Percentiles rank a stretch among this genome's conserved stretches.
Conservation (phyloP, 2,113 vertebrate species). For the Archocentrus centrarchus region DNA sequence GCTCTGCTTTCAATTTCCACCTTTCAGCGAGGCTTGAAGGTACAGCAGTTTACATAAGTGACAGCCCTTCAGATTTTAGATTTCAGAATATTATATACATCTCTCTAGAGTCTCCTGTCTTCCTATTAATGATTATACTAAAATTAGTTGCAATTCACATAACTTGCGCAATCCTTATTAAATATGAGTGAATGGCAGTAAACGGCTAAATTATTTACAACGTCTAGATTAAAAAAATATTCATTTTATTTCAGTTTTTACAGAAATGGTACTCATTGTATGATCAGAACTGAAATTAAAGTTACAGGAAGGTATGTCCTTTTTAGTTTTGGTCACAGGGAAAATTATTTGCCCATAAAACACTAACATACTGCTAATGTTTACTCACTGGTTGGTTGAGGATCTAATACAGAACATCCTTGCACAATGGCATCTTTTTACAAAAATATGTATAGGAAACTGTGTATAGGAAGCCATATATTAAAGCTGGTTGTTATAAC, state of each 20-base stretch:
- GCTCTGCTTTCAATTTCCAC: conserved; percentile 98
- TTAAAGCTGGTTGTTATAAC: not conserved
- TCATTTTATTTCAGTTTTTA: not conserved
- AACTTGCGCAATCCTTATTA: not conserved
- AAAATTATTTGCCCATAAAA: no score
- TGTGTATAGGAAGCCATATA: not conserved
- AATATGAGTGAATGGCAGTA: not conserved
- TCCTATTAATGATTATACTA: not conserved
- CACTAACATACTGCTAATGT: not conserved
- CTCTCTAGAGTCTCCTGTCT: not conserved
- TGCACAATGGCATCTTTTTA: not conserved
- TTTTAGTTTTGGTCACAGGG: not conserved
- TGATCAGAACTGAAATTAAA: no score
- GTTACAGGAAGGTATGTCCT: not conserved
- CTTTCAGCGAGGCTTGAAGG: conserved; percentile 97
- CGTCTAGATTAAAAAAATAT: not conserved
- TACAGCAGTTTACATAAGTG: conserved; percentile 54
- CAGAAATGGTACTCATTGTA: not conserved
- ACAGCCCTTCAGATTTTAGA: not conserved
- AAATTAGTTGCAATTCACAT: not conserved
- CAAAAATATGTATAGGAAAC: not conserved
- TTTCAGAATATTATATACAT: not conserved
- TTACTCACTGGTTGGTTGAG: not conserved
- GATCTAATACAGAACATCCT: not conserved
- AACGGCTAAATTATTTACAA: not conserved